phyloP scores from a whole-genome alignment of 2,888 invertebrate species.

The Spodoptera picta region DNA sequence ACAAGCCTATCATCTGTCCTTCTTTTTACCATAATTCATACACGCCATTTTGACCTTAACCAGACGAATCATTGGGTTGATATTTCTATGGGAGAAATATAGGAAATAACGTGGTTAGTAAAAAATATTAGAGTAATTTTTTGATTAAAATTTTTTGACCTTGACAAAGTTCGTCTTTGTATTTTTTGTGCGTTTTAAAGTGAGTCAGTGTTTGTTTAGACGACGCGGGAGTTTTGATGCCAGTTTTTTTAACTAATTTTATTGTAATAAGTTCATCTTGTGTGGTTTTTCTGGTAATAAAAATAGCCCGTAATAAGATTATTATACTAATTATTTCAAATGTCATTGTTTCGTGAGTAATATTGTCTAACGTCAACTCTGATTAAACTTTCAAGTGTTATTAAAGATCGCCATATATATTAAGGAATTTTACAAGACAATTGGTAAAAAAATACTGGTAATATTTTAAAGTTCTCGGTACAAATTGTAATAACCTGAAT shows the following conservation, averaged over 20 bases:
- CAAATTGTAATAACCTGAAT: constrained; percentile 31
- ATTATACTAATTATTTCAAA: background rate
- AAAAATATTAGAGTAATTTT: constrained; percentile 53
- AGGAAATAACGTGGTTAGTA: constrained; percentile 37
- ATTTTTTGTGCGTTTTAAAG: constrained; percentile 51
- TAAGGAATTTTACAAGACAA: background rate
- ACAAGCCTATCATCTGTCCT: constrained; percentile 79
- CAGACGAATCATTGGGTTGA: constrained; percentile 48
- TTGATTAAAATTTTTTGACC: constrained; percentile 63
- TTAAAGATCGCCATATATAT: too few species aligned
- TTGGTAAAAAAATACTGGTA: background rate
- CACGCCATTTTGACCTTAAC: constrained; percentile 64
- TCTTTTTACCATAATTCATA: constrained; percentile 63
- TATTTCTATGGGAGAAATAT: constrained; percentile 52
- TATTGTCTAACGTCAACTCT: too few species aligned
- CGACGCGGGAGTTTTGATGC: constrained; percentile 19
- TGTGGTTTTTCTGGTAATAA: constrained; percentile 18
- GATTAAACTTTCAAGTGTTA: too few species aligned
- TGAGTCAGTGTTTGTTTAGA: constrained; percentile 51
- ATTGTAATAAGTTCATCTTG: constrained; percentile 37
- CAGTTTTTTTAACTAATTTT: constrained; percentile 20
- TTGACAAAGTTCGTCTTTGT: constrained; percentile 60
- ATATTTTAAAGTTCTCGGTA: constrained; percentile 14
- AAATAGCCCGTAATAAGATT: constrained; percentile 1
- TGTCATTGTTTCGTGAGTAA: too few species aligned